Base-by-base conservation (phyloP, 30 jellyfish, hydroid and myxozoan species). In the Turritopsis dohrnii region DNA sequence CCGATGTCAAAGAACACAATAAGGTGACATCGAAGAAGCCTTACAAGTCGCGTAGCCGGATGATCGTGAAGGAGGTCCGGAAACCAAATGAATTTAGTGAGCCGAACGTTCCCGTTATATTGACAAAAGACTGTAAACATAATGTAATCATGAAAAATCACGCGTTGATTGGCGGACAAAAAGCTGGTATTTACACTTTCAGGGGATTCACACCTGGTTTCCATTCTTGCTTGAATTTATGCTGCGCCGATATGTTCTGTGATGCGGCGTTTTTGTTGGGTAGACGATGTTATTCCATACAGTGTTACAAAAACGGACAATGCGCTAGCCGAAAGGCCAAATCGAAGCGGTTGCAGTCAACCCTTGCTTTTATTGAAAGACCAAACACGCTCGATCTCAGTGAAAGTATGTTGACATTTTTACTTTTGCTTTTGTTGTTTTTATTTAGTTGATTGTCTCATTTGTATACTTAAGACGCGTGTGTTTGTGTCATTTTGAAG, bases 221-320 rank as follows among this genome's bases (percentile, higher is more conserved):
- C 80, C 90, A 84, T 24, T 82, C 95, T 17, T 94, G 99, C 86
- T 85, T 88, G 53, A 92, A 91, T 19, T 86, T 94, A 8, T 94
- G 99, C 79, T 94, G 99, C 28, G 94, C 99, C 13, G 96, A 94
- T 53, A 66, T 84, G 89, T 84, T 94, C 86, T 94, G 99, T 83
- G 99, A 94, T 80, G 99, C 96, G 19, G 99, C 99, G 52, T 89
- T 94, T 76, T 87, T 94, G 71, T 85, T 94, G 83, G 99, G 96
- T 52, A 94, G 79, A 84, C 75, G 95, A 82, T 94, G 99, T 84
- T 94, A 89, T 76, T 94, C 99, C 21, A 94, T 94, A 69, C 99
- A 94, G 76, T 94, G 99, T 77, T 94, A 89, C 83, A 85, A 89
- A 74, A 85, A 94, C 79, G 96, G 96, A 20, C 88, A 90, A 52